Percentiles rank a stretch among this genome's conserved stretches.
phyloP scores from a whole-genome alignment of 2,888 invertebrate genomes.

The Noctua pronuba region DNA sequence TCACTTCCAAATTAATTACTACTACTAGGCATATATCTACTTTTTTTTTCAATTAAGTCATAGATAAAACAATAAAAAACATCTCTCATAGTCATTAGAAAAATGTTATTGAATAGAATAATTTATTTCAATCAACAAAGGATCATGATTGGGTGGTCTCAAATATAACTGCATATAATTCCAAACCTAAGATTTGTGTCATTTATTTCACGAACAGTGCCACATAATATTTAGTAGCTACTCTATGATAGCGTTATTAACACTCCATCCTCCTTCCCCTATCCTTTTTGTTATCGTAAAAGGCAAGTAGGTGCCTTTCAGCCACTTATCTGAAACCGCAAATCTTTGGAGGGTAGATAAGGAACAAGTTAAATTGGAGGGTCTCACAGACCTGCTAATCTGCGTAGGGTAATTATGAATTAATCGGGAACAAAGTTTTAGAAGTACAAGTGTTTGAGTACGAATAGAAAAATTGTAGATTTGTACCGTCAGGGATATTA shows the following conservation, averaged over 20 bases:
- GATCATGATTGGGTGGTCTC: neutral
- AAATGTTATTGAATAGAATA: too few species aligned
- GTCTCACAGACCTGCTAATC: slow-evolving; percentile 15
- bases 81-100: too few species aligned
- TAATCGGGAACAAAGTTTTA: slow-evolving; percentile 16
- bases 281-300: slow-evolving; percentile 29
- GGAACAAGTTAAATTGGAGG: slow-evolving; percentile 45
- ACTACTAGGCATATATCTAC: too few species aligned
- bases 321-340: slow-evolving; percentile 35
- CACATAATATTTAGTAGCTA: slow-evolving; percentile 6
- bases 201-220: neutral
- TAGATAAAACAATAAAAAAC: too few species aligned
- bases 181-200: neutral
- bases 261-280: slow-evolving; percentile 13
- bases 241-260: slow-evolving; percentile 15
- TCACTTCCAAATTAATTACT: too few species aligned
- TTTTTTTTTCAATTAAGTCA: too few species aligned
- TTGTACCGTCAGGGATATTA: too few species aligned
- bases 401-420: slow-evolving; percentile 25
- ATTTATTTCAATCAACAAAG: too few species aligned
- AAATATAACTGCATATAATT: neutral
- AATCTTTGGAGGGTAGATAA: slow-evolving; percentile 43
- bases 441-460: neutral
- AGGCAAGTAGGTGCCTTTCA: slow-evolving; percentile 32
- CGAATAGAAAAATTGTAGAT: neutral